These are phyloP conservation scores for Drosophila histrio DNA, from an alignment of 2,888 invertebrate species.

Conservation along the genomic window DNA sequence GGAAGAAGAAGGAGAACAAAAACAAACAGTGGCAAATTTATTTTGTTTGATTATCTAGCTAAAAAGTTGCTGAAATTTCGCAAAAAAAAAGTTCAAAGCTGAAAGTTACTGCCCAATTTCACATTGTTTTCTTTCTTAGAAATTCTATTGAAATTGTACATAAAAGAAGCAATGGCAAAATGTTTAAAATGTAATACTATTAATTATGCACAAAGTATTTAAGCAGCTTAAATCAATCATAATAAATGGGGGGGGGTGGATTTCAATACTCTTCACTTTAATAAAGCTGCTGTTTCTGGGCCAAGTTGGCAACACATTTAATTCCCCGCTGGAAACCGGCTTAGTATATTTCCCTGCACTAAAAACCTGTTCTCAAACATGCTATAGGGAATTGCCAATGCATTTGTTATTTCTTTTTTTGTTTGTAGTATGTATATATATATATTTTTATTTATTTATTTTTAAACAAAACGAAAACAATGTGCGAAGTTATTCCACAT, in stretches of 20 bases:
- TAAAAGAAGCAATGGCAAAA: background rate
- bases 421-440: no score
- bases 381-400: conserved; percentile 8
- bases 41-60: conserved; percentile 7
- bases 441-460: background rate
- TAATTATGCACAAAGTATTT: background rate
- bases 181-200: background rate
- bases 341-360: conserved; percentile 35
- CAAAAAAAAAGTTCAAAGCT: background rate
- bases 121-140: conserved; percentile 1
- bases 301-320: conserved; percentile 9
- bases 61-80: conserved; percentile 1
- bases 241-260: conserved; percentile 5
- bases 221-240: conserved; percentile 1
- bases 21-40: background rate
- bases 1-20: background rate
- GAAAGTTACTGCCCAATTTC: background rate
- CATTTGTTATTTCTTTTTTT: conserved; percentile 22
- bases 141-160: background rate
- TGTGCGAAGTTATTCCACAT: background rate
- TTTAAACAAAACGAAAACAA: background rate
- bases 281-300: conserved; percentile 1
- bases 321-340: conserved; percentile 31
- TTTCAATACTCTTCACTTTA: conserved; percentile 3
- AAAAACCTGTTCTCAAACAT: conserved; percentile 51